Evolutionary conservation across 2,113 vertebrate species (phyloP).

Genomic region (Orycteropus afer): DNA sequence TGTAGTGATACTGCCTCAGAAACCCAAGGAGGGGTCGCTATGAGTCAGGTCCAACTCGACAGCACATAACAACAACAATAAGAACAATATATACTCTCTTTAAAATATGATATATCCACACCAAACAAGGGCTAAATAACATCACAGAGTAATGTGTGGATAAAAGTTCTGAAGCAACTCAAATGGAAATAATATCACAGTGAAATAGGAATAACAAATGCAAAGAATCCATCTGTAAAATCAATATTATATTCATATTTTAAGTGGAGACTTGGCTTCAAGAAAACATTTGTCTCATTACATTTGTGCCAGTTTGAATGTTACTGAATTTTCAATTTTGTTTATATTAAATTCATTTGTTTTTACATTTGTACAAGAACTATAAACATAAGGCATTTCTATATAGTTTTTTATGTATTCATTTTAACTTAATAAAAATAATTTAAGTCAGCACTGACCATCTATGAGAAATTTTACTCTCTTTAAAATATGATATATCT

Average conservation of each 20-base stretch:
- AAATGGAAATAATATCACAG: background rate
- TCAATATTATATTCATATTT: background rate
- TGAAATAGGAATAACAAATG: background rate
- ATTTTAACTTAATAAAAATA: constrained; percentile 50
- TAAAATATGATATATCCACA: too few relatives aligned
- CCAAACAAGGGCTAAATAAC: background rate
- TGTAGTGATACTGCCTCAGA: too few relatives aligned
- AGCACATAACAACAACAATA: too few relatives aligned
- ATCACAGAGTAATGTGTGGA: background rate
- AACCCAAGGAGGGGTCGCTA: too few relatives aligned
- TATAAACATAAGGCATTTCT: background rate
- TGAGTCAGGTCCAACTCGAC: too few relatives aligned
- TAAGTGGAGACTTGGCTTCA: background rate
- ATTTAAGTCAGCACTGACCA: background rate
- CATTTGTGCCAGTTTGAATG: background rate
- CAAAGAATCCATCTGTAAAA: background rate
- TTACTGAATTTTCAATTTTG: background rate
- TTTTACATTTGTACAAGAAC: background rate
- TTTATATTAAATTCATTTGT: background rate
- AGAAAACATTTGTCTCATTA: background rate
- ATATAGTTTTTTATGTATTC: background rate
- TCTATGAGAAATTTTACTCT: background rate
- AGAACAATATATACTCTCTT: too few relatives aligned
- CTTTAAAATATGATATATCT: background rate
- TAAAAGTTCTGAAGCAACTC: background rate